These are phyloP conservation scores for Syngnathus scovelli DNA, from an alignment of 2,113 vertebrate species.

Conservation along the genomic window DNA sequence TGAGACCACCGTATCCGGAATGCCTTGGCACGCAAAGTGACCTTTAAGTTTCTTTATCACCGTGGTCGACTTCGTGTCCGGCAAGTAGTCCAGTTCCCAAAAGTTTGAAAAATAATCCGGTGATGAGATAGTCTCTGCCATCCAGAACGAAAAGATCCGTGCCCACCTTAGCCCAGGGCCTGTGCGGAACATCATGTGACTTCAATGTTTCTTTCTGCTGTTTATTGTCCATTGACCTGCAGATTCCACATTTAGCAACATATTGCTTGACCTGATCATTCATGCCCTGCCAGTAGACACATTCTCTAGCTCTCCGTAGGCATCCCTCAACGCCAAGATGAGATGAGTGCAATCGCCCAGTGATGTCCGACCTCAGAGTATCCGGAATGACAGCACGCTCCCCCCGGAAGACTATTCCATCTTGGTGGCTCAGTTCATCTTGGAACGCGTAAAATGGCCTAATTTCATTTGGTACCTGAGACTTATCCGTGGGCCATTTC, in stretches of 20 bases:
- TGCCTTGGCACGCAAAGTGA: too few relatives aligned
- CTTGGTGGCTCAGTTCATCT: neutral
- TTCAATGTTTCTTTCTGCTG: neutral
- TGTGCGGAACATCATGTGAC: neutral
- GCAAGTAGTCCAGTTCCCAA: neutral
- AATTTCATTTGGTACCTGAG: neutral
- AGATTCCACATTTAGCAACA: neutral
- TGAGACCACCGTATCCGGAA: too few relatives aligned
- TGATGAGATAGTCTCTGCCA: neutral
- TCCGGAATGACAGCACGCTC: too few relatives aligned
- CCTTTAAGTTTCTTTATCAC: neutral
- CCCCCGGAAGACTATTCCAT: too few relatives aligned
- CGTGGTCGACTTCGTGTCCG: neutral
- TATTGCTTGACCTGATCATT: neutral
- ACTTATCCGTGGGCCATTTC: slow-evolving; percentile 13
- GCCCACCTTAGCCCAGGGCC: neutral
- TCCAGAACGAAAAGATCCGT: neutral
- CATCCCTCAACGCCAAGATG: too few relatives aligned
- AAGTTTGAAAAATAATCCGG: neutral
- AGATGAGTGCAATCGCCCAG: too few relatives aligned
- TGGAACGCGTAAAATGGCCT: neutral
- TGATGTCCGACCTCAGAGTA: too few relatives aligned
- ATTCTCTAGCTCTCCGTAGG: neutral
- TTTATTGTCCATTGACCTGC: neutral
- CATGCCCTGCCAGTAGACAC: neutral